A percentile compares a stretch with the other conserved stretches of the same genome.
Conservation (phyloP, 2,797 vertebrate genomes). For the Rousettus madagascariensis region DNA sequence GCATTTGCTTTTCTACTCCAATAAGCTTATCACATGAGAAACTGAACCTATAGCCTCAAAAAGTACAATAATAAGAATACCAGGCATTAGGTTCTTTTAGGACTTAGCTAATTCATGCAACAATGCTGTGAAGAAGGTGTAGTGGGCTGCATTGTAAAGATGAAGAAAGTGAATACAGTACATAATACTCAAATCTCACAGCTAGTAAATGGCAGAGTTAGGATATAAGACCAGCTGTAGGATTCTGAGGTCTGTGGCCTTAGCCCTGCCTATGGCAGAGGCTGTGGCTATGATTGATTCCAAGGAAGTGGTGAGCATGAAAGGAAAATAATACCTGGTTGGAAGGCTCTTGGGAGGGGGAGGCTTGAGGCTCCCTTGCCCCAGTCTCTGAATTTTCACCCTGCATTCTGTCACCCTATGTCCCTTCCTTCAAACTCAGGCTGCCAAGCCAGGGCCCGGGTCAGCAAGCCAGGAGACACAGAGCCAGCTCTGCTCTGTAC, state of each 20-base stretch:
- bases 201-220: neutral
- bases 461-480: neutral
- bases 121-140: neutral
- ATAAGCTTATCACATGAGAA: neutral
- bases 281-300: neutral
- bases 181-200: neutral
- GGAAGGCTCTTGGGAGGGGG: neutral
- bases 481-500: neutral
- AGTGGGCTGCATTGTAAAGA: neutral
- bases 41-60: neutral
- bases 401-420: neutral
- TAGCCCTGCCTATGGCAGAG: neutral
- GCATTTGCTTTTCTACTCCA: neutral
- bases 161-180: neutral
- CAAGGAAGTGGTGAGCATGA: neutral
- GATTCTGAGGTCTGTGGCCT: neutral
- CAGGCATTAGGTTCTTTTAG: neutral
- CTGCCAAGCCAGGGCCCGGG: too few relatives aligned
- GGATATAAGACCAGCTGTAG: neutral
- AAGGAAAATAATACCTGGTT: neutral
- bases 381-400: neutral
- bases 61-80: neutral
- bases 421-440: neutral
- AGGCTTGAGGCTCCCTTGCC: accelerated
- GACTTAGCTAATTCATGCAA: neutral